Conservation (phyloP, 2,888 invertebrate genomes). For the Embidobia sp. region DNA sequence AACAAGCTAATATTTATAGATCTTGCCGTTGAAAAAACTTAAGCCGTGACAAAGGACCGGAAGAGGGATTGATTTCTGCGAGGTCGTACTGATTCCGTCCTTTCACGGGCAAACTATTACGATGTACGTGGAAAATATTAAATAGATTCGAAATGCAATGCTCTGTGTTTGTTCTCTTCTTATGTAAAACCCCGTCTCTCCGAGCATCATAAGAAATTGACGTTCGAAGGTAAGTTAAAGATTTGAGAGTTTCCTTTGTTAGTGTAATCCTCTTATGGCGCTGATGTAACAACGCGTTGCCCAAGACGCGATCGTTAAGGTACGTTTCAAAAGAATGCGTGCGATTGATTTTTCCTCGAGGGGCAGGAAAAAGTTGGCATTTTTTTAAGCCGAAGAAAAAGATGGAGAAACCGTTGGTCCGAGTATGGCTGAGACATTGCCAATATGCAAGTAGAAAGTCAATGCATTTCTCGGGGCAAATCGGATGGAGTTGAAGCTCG, state of each 20-base stretch:
- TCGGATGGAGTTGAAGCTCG: constrained; percentile 13
- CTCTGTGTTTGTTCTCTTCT: constrained; percentile 27
- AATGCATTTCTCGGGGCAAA: constrained; percentile 37
- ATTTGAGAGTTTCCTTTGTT: constrained; percentile 39
- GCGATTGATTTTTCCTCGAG: constrained; percentile 46
- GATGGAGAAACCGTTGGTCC: constrained; percentile 55
- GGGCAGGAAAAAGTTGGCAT: constrained; percentile 45
- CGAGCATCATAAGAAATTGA: constrained; percentile 16
- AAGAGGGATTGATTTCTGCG: constrained; percentile 17
- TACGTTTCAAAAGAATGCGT: constrained; percentile 43
- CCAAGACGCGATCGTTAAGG: constrained; percentile 48
- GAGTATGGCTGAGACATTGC: constrained; percentile 42
- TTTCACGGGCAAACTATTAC: constrained; percentile 58
- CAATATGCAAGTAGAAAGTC: constrained; percentile 61
- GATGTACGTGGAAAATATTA: constrained; percentile 66
- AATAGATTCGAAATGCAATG: constrained; percentile 61
- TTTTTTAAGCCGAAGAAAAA: constrained; percentile 25
- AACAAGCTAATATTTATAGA: constrained; percentile 60
- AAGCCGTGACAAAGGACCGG: constrained; percentile 35
- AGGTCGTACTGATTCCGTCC: constrained; percentile 18
- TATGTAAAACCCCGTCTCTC: constrained; percentile 11
- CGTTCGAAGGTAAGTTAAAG: constrained; percentile 30
- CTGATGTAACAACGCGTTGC: constrained; percentile 45
- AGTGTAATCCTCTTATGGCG: constrained; percentile 39
- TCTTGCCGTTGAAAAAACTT: constrained; percentile 51